Percentiles rank a stretch among this genome's conserved stretches.
Evolutionary conservation across 2,888 invertebrate genomes (phyloP).

Genomic region (Chorisops tibialis): DNA sequence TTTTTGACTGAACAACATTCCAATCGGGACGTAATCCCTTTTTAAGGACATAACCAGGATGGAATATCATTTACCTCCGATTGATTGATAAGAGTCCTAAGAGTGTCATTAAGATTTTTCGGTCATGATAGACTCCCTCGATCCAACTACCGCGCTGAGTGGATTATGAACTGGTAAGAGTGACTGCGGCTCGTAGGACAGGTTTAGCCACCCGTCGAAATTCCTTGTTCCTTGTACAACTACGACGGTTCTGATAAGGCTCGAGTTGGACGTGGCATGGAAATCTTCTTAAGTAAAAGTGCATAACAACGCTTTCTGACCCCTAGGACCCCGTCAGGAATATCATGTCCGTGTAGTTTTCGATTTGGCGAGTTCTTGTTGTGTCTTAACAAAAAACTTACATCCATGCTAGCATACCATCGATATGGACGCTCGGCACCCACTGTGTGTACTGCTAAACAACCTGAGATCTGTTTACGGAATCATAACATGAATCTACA

Average conservation of each 20-base stretch:
- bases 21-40: slow-evolving; percentile 3
- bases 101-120: slow-evolving; percentile 23
- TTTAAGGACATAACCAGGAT: background rate
- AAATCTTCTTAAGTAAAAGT: too few species aligned
- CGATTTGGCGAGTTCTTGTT: too few species aligned
- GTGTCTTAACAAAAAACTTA: too few species aligned
- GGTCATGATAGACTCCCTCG: too few species aligned
- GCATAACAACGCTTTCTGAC: too few species aligned
- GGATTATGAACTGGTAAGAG: too few species aligned
- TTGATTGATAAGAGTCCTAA: slow-evolving; percentile 4
- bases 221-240: slow-evolving; percentile 1
- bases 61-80: slow-evolving; percentile 27
- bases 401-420: background rate
- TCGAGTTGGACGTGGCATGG: background rate
- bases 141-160: too few species aligned
- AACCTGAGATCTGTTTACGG: slow-evolving; percentile 39
- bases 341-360: too few species aligned
- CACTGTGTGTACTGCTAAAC: slow-evolving; percentile 32
- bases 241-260: slow-evolving; percentile 19
- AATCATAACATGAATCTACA: slow-evolving; percentile 40
- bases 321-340: too few species aligned
- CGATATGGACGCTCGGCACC: slow-evolving; percentile 20
- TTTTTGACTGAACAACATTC: slow-evolving; percentile 13
- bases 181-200: background rate
- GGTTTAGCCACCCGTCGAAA: slow-evolving; percentile 14